Base-by-base conservation (phyloP, 2,888 invertebrate genomes). In the Orthosia gracilis region DNA sequence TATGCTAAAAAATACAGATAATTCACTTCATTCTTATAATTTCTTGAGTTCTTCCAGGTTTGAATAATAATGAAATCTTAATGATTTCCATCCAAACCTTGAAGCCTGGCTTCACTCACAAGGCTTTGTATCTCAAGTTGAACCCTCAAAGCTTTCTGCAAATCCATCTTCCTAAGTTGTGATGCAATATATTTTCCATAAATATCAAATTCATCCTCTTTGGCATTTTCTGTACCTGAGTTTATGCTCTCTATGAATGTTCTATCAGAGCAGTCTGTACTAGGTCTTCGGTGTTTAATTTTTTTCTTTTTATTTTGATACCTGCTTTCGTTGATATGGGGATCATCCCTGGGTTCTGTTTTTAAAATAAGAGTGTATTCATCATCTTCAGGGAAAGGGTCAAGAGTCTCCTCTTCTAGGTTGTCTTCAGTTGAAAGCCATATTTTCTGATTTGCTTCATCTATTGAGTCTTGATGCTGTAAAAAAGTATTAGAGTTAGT, bases 201-300 rank as follows among this genome's bases (percentile, higher is more conserved):
- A 49, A 96, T 94, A 83, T 96, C 96, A 91, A 95, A 96, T 77
- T 96, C 96, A 89, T 96, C 96, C 58, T 96, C 95, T 55, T 89
- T 91, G 2, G 61, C 54, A 31, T 84, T 85, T 69, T 90, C 91
- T 58, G 84, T 54, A 31, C 75, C 83, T 7, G 90, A 89, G 75
- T 91, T 90, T 73, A 89, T 82, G 69, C 90, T 92, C 0, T 83
- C 86, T 72, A 88, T 77, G 50, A 86, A 89, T 21, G 89, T 91
- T 77, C 85, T 85, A 15, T 92, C 92, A 11, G 92, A 92, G 54
- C 85, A 89, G 54, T 92, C 93, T 21, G 89, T 90, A 67, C 91
- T 92, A 3, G 89, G 82, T 67, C 87, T 90, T 71, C 89, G 85
- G 12, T 85, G 88, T 85, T 92, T 92, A 2, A 89, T 83, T 87